Conservation (phyloP, 2,113 vertebrate species). For the Salminus brasiliensis region DNA sequence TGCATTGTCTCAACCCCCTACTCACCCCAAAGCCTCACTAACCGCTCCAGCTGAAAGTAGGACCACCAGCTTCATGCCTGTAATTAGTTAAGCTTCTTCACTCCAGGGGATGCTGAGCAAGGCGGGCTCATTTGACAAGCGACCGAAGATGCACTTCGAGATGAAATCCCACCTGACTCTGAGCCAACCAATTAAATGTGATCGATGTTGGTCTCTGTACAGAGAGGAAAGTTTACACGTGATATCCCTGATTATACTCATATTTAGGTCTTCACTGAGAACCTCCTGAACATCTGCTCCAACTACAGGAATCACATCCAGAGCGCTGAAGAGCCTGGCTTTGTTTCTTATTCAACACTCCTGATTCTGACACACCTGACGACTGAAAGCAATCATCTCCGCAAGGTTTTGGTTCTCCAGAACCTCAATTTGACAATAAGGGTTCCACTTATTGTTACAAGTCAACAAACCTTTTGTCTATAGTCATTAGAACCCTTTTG, state of each 20-base stretch:
- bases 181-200: conserved; percentile 50
- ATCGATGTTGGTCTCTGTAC: conserved; percentile 28
- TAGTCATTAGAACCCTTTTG: too few relatives aligned
- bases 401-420: too few relatives aligned
- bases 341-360: too few relatives aligned
- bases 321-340: too few relatives aligned
- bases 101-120: conserved; percentile 4
- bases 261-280: background rate
- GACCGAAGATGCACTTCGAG: background rate
- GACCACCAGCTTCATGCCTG: background rate
- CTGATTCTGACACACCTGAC: background rate
- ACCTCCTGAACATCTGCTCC: background rate
- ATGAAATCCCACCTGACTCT: conserved; percentile 33
- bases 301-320: too few relatives aligned
- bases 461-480: too few relatives aligned
- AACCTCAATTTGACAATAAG: too few relatives aligned
- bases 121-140: background rate
- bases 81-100: conserved; percentile 18
- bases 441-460: too few relatives aligned
- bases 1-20: too few relatives aligned
- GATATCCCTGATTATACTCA: background rate
- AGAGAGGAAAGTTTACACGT: background rate
- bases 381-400: background rate
- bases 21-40: too few relatives aligned
- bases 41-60: background rate